Base-by-base conservation (phyloP, 37 sponge, comb jelly and placozoan species). In the Chondrilla cf. caribensis region DNA sequence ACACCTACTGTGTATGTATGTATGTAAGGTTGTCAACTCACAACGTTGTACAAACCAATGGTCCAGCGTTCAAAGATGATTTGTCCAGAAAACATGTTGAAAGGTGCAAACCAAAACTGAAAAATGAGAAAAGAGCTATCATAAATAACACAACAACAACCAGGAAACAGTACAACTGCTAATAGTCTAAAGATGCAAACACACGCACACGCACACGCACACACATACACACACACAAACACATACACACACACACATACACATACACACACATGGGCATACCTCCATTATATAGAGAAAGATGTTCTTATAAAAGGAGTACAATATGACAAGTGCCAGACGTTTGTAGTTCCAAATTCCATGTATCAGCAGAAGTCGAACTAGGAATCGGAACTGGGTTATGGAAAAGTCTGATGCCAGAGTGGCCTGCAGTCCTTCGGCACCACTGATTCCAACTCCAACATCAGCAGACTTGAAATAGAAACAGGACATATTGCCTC, bases 221-320 rank as follows among this genome's bases (percentile, higher is more conserved):
- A n/a, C n/a, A n/a, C n/a, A n/a, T n/a, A n/a, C n/a, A n/a, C n/a
- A n/a, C n/a, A 32, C 22, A 21, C 29, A 78, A 6, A 32, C 28
- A 5, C 32, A 64, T 7, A 31, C 32, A 25, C 66, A 5, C 32
- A 25, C 66, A 64, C 66, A 31, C 32, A 64, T 39, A 32, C 32
- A 31, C 21, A 24, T 15, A 9, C 77, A 40, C 47, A 37, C 17
- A 38, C 43, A 76, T 14, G 37, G 41, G 15, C 79, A 1, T 28
- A 93, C 94, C 90, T 93, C 85, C 51, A 89, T 87, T 31, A 89
- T 68, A 43, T 93, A 93, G 47, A 93, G 83, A 43, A 77, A 62
- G 32, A 93, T 93, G 97, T 96, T 96, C 88, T 93, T 93, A 85
- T 96, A 96, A 85, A 96, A 96, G 81, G 87, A 93, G 83, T 89